These are phyloP conservation scores for Meteorus sp. DNA, from an alignment of 1,140 invertebrate species.

Conservation along the genomic window DNA sequence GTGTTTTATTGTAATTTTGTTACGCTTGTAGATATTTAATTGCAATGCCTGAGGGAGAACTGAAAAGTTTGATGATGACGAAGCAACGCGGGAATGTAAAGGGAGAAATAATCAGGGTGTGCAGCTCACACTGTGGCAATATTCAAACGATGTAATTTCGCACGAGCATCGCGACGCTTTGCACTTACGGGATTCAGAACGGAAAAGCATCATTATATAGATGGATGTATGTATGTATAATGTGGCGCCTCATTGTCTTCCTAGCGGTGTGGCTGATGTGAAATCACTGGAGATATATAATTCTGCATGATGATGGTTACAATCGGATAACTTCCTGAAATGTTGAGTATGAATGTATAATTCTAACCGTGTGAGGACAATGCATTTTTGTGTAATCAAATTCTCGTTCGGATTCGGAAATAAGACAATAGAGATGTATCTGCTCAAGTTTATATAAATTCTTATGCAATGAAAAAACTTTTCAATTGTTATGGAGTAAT, in stretches of 20 bases:
- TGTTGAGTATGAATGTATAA: too few species aligned
- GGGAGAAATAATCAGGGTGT: too few species aligned
- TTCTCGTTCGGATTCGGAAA: neutral
- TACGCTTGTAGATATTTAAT: neutral
- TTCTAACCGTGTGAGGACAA: constrained; percentile 8
- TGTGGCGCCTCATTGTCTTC: constrained; percentile 24
- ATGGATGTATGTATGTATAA: too few species aligned
- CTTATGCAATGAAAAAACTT: too few species aligned
- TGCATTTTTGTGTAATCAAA: constrained; percentile 6
- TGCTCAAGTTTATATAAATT: too few species aligned
- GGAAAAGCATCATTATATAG: constrained; percentile 23
- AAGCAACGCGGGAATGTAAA: neutral
- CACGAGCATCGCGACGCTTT: constrained; percentile 8
- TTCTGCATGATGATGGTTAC: constrained; percentile 16
- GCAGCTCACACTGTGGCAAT: too few species aligned
- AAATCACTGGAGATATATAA: constrained; percentile 9
- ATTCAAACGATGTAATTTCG: constrained; percentile 14
- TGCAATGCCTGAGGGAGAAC: neutral
- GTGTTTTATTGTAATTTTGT: neutral
- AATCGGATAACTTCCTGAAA: constrained; percentile 19
- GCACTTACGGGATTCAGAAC: constrained; percentile 17
- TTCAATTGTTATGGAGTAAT: too few species aligned
- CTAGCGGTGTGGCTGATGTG: neutral
- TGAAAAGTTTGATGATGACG: neutral
- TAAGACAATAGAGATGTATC: too few species aligned